A percentile compares a stretch with the other conserved stretches of the same genome.
These are phyloP conservation scores for Florisuga fusca DNA, from an alignment of 2,797 vertebrate species.

Conservation along the genomic window DNA sequence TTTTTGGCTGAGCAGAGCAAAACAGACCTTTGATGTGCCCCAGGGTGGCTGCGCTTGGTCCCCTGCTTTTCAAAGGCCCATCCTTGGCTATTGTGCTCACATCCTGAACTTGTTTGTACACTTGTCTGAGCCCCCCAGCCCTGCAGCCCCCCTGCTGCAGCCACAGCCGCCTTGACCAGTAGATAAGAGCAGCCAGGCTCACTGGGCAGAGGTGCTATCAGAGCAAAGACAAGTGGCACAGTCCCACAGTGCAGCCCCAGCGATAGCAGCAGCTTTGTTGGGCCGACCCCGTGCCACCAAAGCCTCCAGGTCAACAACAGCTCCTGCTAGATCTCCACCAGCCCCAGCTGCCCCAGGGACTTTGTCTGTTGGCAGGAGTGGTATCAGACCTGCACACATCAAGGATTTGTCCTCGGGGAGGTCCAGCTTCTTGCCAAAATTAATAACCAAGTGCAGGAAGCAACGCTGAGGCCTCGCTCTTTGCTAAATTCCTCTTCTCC, in stretches of 20 bases:
- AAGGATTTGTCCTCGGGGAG: neutral
- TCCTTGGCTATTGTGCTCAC: conserved; percentile 40
- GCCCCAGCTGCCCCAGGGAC: neutral
- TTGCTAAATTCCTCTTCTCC: neutral
- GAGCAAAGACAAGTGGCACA: neutral
- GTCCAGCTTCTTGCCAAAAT: neutral
- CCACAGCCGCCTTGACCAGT: neutral
- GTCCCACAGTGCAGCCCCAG: neutral
- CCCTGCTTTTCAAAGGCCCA: conserved; percentile 19
- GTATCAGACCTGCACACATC: neutral
- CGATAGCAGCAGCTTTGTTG: neutral
- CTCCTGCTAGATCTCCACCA: neutral
- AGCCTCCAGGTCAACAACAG: neutral
- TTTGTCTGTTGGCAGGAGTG: neutral
- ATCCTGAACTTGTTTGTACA: conserved; percentile 65
- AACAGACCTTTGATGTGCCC: conserved; percentile 12
- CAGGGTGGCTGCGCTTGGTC: rapidly evolving
- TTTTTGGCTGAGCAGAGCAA: rapidly evolving
- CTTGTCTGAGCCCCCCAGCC: neutral
- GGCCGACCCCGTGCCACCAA: neutral
- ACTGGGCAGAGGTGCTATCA: neutral
- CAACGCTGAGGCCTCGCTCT: neutral
- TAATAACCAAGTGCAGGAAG: neutral
- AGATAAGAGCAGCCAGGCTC: conserved; percentile 26
- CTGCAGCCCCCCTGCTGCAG: neutral